Evolutionary conservation across 2,113 vertebrate genomes (phyloP), one percentile per base, ranked within the genome.

Genomic region (Deroptyus accipitrinus): DNA sequence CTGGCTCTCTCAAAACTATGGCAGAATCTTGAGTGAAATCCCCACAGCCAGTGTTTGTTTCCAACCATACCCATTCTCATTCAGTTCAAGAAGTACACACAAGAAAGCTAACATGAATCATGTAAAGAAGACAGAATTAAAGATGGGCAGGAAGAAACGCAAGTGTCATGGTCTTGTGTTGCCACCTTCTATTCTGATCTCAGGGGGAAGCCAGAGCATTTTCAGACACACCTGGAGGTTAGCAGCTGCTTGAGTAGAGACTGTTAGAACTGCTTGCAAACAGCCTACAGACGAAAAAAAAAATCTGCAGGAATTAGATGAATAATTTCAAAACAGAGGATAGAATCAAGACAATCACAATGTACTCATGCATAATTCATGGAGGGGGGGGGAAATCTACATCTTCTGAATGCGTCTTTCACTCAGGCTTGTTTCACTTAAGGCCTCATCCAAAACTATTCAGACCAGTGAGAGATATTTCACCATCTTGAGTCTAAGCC

Each of bases 361-460:
- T 88, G 79, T 96, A 83, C 93, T 96, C 92, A 94, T 94, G 86
- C 74, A 96, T 96, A 92, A 90, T 93, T 95, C 91, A 95, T 92
- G 67, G 19, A 0, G 52, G 62, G 41, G 69, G 23, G 51, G 48
- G 75, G 77, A 46, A 84, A 69, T 42, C 44, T 81, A 84, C 88
- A 54, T 92, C 86, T 93, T 42, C 82, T 88, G 67, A 96, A 95
- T 89, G 81, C 81, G 93, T 88, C 75, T 95, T 96, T 97, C 76
- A 91, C 62, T 85, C 44, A 15, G 42, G 41, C 84, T 92, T 78
- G 52, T 94, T 96, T 85, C 78, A 72, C 42, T 96, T 88, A 72
- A 61, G 83, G 76, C 80, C 39, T 77, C 55, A 76, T 94, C 79
- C 83, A 75, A 48, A 96, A 81, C 83, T 90, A 25, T 92, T 92